Percentiles rank a stretch among this genome's conserved stretches.
phyloP scores from a whole-genome alignment of 2,888 invertebrate species.

The Oasisia sp. region DNA sequence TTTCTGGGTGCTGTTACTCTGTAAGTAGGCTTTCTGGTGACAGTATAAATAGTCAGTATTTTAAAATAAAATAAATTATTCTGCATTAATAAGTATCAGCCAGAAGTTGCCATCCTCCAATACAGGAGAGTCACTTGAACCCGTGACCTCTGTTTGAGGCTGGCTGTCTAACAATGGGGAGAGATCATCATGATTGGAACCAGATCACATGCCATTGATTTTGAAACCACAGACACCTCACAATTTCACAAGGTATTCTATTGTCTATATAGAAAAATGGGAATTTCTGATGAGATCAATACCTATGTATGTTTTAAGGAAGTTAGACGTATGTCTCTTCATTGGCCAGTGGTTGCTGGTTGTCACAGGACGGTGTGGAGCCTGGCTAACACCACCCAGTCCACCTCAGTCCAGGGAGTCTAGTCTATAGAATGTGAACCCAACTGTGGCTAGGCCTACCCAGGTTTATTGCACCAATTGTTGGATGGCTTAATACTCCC shows the following conservation, averaged over 20 bases:
- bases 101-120: background rate
- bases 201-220: background rate
- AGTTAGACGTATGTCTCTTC: too few relatives aligned
- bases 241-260: background rate
- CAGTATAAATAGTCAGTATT: background rate
- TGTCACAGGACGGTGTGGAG: too few relatives aligned
- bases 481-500: too few relatives aligned
- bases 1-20: background rate
- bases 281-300: too few relatives aligned
- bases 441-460: too few relatives aligned
- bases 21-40: background rate
- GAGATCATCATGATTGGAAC: background rate
- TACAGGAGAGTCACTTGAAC: slow-evolving; percentile 3
- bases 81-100: background rate
- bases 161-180: background rate
- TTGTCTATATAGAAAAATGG: too few relatives aligned
- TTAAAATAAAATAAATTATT: background rate
- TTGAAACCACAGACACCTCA: background rate
- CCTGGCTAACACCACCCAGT: too few relatives aligned
- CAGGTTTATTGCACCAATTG: too few relatives aligned
- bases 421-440: too few relatives aligned
- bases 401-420: too few relatives aligned
- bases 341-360: too few relatives aligned
- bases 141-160: background rate
- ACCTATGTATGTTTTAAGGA: too few relatives aligned